Evolutionary conservation across 2,797 vertebrate genomes (phyloP).

Genomic region (Myotis pilosus): DNA sequence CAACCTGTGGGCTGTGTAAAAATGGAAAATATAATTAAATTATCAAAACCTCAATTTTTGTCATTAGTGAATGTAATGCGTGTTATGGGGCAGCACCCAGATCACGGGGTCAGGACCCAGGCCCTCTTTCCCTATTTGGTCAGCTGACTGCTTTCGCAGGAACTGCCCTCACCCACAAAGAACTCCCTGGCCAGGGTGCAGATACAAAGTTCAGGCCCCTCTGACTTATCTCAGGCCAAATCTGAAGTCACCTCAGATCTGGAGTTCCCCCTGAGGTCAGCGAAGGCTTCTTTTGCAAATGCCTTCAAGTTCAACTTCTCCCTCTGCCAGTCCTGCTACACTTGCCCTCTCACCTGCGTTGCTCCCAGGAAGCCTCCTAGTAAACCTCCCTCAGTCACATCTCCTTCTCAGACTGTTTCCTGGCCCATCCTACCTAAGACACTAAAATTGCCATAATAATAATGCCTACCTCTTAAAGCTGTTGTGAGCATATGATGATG

Average conservation of each 20-base stretch:
- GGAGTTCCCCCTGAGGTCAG: background rate
- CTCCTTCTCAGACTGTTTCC: background rate
- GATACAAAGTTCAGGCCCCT: background rate
- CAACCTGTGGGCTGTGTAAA: background rate
- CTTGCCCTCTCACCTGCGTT: accelerated
- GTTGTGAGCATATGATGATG: background rate
- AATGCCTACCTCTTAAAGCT: background rate
- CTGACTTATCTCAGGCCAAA: background rate
- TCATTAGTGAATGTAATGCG: background rate
- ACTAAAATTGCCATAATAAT: background rate
- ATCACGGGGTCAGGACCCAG: background rate
- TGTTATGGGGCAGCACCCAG: background rate
- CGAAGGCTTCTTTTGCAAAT: background rate
- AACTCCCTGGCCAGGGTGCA: background rate
- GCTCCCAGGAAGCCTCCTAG: background rate
- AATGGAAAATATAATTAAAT: background rate
- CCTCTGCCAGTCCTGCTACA: background rate
- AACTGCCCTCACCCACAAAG: background rate
- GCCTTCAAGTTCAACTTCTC: background rate
- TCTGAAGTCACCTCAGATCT: background rate
- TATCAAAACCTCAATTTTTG: background rate
- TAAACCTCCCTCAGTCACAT: background rate
- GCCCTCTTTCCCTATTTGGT: background rate
- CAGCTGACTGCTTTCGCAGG: background rate
- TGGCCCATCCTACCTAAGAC: background rate